phyloP scores from a whole-genome alignment of 64 coral and sea anemone species.

The Pocillopora damicornis region DNA sequence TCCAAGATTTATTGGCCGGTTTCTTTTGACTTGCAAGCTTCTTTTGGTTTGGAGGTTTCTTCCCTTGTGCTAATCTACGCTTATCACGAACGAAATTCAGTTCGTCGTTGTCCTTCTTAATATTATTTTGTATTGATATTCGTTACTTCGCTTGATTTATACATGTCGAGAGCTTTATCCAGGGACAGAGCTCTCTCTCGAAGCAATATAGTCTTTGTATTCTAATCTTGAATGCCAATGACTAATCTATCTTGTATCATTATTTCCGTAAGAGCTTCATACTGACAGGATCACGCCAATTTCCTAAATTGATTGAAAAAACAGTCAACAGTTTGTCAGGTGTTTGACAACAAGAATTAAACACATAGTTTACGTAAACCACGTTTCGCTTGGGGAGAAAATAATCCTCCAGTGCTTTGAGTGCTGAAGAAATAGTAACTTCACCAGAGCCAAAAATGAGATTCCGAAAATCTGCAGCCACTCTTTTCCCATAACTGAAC shows the following conservation, averaged over 20 bases:
- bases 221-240: conserved; percentile 33
- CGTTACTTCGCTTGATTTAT: conserved; percentile 51
- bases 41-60: background rate
- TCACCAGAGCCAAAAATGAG: conserved; percentile 40
- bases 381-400: conserved; percentile 69
- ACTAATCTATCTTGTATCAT: conserved; percentile 42
- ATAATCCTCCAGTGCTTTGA: conserved; percentile 40
- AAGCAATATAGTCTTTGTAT: conserved; percentile 49
- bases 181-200: conserved; percentile 50
- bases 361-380: conserved; percentile 39
- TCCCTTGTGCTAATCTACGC: background rate
- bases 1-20: background rate
- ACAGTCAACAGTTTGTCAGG: conserved; percentile 34
- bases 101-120: background rate
- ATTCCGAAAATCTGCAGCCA: conserved; percentile 61
- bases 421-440: background rate
- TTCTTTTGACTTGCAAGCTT: background rate
- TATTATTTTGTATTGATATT: conserved; percentile 37
- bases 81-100: background rate
- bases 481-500: conserved; percentile 35
- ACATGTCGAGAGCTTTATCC: conserved; percentile 59
- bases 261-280: conserved; percentile 40
- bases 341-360: conserved; percentile 55
- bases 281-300: conserved; percentile 38
- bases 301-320: conserved; percentile 33